phyloP scores from a whole-genome alignment of 2,797 vertebrate genomes.

The Muscicapa comitata region DNA sequence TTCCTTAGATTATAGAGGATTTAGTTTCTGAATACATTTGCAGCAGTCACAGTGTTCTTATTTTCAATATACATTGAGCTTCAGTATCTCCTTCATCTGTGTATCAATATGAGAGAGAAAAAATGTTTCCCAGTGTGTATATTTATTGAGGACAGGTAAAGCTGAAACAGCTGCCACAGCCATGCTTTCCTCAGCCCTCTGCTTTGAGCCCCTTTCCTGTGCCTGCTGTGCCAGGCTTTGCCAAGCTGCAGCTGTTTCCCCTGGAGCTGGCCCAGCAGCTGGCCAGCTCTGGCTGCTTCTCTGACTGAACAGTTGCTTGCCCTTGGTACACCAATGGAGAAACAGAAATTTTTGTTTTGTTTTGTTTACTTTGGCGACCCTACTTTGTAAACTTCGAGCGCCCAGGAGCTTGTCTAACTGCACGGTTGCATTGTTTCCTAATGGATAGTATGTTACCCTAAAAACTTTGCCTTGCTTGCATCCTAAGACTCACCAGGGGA shows the following conservation, averaged over 20 bases:
- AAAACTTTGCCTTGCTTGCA: background rate
- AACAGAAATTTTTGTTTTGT: background rate
- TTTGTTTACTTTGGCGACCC: background rate
- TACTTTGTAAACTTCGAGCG: background rate
- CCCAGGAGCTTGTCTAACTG: background rate
- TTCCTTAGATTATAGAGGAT: background rate
- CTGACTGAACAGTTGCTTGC: background rate
- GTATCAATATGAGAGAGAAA: accelerated
- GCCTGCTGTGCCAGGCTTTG: background rate
- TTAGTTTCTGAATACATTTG: background rate
- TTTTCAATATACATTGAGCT: background rate
- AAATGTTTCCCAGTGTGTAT: background rate
- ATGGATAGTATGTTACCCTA: background rate
- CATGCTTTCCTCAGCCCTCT: background rate
- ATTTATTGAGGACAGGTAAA: background rate
- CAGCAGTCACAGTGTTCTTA: background rate
- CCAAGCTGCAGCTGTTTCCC: background rate
- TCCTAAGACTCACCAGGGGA: background rate
- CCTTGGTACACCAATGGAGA: background rate
- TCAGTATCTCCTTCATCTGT: background rate
- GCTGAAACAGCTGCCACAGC: background rate
- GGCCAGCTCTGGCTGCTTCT: background rate
- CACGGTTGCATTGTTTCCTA: background rate
- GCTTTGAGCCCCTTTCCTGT: background rate
- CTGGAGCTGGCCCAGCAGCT: background rate